Base-by-base conservation (phyloP, 2,113 vertebrate genomes). In the Ptychochromis oligacanthus region DNA sequence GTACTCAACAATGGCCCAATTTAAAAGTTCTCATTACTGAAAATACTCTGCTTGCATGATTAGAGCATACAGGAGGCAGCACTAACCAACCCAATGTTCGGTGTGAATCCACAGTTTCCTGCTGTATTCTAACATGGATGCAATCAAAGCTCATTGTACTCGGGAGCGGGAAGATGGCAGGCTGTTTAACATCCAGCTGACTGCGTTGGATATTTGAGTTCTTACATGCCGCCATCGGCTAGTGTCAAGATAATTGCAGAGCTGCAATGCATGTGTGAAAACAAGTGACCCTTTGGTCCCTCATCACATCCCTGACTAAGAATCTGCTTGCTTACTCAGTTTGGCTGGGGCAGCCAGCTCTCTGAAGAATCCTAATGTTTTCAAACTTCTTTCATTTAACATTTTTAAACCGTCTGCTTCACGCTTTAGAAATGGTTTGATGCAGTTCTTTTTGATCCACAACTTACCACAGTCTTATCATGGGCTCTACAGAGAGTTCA, bases 161-260 rank as follows among this genome's bases (percentile, higher is more conserved):
- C n/a, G n/a, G n/a, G n/a, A n/a, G n/a, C n/a, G n/a, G n/a, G n/a
- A n/a, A n/a, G n/a, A n/a, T n/a, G n/a, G n/a, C n/a, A n/a, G n/a
- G n/a, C n/a, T n/a, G n/a, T n/a, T n/a, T n/a, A n/a, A n/a, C n/a
- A n/a, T n/a, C n/a, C n/a, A n/a, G n/a, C n/a, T n/a, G n/a, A n/a
- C n/a, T 11, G 2, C 28, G 12, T 36, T 36, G 31, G 59, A n/a
- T 61, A 61, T 36, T 5, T 12, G 59, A 36, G 18, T 0, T 61
- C 31, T 61, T 61, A 18, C 1, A 0, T 0, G 31, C 5, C 3
- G 31, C 31, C 31, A 34, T 34, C 5, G 5, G 31, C 31, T 34
- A 34, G 31, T 34, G 10, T 61, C 18, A 61, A 36, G 59, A 61
- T 61, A n/a, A 61, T 17, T 61, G 20, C 20, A 36, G 31, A 61